phyloP scores from a whole-genome alignment of 2,888 invertebrate species.

The Conops quadrifasciatus region DNA sequence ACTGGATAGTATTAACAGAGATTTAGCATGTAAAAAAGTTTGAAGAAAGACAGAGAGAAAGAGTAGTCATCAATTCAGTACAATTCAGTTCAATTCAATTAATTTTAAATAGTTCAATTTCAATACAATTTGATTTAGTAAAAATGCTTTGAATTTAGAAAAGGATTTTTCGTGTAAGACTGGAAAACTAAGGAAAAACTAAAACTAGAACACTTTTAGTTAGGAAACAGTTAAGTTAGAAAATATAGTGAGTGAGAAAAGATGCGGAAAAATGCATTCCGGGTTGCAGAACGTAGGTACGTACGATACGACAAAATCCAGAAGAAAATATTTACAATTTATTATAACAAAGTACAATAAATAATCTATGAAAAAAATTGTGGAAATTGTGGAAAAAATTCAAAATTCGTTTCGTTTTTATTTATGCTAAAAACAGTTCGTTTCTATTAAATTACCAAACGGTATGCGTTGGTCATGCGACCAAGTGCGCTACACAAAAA shows the following conservation, averaged over 20 bases:
- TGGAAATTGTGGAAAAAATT: neutral
- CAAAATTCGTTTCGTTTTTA: neutral
- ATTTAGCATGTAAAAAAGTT: slow-evolving; percentile 5
- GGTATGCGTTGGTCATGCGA: neutral
- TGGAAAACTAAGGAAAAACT: slow-evolving; percentile 2
- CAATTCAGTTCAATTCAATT: neutral
- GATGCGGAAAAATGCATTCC: slow-evolving; percentile 27
- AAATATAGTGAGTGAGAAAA: slow-evolving; percentile 18
- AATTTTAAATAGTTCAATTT: too few species aligned
- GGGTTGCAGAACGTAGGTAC: slow-evolving; percentile 23
- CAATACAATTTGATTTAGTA: neutral
- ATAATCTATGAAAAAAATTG: neutral
- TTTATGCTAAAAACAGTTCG: neutral
- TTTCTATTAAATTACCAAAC: slow-evolving; percentile 17
- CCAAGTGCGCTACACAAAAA: slow-evolving; percentile 31
- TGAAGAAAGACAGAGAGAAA: neutral
- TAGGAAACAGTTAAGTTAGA: slow-evolving; percentile 1
- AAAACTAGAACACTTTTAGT: slow-evolving; percentile 5
- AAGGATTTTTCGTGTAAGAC: too few species aligned
- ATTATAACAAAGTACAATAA: neutral
- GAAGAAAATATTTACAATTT: slow-evolving; percentile 4
- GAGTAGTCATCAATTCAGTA: neutral
- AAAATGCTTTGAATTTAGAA: too few species aligned
- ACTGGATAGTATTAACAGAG: slow-evolving; percentile 12
- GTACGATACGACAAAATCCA: slow-evolving; percentile 5